Percentiles rank a stretch among this genome's conserved stretches.
Conservation (phyloP, 2,113 vertebrate species). For the Eretmochelys imbricata region DNA sequence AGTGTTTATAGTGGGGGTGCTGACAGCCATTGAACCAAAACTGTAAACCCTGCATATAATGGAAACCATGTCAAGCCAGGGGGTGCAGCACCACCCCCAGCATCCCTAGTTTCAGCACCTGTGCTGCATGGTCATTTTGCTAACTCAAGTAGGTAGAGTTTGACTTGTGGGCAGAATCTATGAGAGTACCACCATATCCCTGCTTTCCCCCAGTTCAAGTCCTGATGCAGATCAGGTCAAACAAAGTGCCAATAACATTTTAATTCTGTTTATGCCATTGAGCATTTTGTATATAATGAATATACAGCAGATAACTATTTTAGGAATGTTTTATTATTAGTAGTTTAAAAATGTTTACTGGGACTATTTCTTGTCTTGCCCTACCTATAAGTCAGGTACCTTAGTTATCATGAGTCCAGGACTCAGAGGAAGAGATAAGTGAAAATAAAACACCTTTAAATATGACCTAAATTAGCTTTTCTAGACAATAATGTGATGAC, state of each 20-base stretch:
- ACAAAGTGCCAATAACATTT: not conserved
- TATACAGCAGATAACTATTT: not conserved
- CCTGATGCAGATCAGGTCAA: not conserved
- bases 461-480: not conserved
- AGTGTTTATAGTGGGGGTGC: too few species aligned
- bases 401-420: not conserved
- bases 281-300: not conserved
- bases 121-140: too few species aligned
- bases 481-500: conserved; percentile 1
- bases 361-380: not conserved
- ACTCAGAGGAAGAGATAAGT: not conserved
- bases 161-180: not conserved
- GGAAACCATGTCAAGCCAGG: too few species aligned
- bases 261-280: not conserved
- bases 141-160: not conserved
- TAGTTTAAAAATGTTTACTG: not conserved
- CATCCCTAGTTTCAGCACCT: too few species aligned
- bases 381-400: not conserved
- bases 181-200: not conserved
- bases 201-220: not conserved
- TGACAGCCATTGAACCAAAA: too few species aligned
- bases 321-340: not conserved
- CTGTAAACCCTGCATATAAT: too few species aligned
- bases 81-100: too few species aligned
- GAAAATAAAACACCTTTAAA: not conserved